phyloP scores from a whole-genome alignment of 2,797 vertebrate species.

The Pseudochromis fuscus region DNA sequence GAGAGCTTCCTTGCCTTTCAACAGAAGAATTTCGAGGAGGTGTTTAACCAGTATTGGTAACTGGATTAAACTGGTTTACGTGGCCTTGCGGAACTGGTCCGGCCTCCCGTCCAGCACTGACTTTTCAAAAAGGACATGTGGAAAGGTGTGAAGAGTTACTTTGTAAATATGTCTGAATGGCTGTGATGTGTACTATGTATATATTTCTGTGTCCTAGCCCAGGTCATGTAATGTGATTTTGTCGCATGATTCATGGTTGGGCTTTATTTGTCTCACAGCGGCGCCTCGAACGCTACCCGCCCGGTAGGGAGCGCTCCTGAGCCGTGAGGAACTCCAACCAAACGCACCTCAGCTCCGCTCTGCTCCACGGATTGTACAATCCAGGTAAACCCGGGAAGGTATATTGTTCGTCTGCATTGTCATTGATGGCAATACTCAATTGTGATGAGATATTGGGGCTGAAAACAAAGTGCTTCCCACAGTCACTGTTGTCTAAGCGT shows the following conservation, averaged over 20 bases:
- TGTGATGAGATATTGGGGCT: slow-evolving; percentile 46
- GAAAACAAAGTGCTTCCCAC: slow-evolving; percentile 43
- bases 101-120: slow-evolving; percentile 12
- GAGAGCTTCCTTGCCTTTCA: slow-evolving; percentile 78
- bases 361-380: slow-evolving; percentile 69
- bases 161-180: slow-evolving; percentile 19
- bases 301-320: slow-evolving; percentile 73
- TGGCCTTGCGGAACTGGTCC: slow-evolving; percentile 12
- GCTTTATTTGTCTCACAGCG: slow-evolving; percentile 87
- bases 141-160: slow-evolving; percentile 71
- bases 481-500: slow-evolving; percentile 82
- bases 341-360: slow-evolving; percentile 55
- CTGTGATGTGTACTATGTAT: background rate
- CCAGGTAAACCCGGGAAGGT: slow-evolving; percentile 84
- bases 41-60: slow-evolving; percentile 45
- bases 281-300: slow-evolving; percentile 76
- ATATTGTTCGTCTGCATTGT: slow-evolving; percentile 59
- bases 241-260: slow-evolving; percentile 81
- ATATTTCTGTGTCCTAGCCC: slow-evolving; percentile 32
- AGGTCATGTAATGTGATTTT: slow-evolving; percentile 23
- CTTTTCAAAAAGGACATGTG: slow-evolving; percentile 13
- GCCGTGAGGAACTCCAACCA: slow-evolving; percentile 64
- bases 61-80: slow-evolving; percentile 45
- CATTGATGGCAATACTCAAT: slow-evolving; percentile 41
- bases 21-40: slow-evolving; percentile 79